Percentiles rank a stretch among this genome's conserved stretches.
These are phyloP conservation scores for Agrochola macilenta DNA, from an alignment of 2,888 invertebrate species.

Conservation along the genomic window DNA sequence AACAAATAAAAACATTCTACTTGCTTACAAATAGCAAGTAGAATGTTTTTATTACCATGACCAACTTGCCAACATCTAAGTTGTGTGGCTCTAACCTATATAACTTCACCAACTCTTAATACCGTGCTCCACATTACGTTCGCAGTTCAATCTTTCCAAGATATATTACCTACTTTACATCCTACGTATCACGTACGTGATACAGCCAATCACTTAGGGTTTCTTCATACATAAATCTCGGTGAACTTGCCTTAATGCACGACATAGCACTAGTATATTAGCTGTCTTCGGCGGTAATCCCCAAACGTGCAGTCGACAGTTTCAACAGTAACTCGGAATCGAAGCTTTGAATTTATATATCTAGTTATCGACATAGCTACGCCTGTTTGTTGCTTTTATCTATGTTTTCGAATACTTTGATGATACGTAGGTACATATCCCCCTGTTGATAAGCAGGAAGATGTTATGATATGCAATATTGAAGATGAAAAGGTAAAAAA, in stretches of 20 bases:
- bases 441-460: constrained; percentile 51
- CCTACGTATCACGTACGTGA: constrained; percentile 21
- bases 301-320: constrained; percentile 64
- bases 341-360: constrained; percentile 45
- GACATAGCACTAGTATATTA: constrained; percentile 67
- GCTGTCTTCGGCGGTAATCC: constrained; percentile 70
- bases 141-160: constrained; percentile 24
- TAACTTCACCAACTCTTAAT: constrained; percentile 1
- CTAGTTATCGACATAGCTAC: background rate
- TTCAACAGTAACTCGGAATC: constrained; percentile 46
- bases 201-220: constrained; percentile 64
- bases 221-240: constrained; percentile 68
- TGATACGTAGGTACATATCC: constrained; percentile 11
- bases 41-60: background rate
- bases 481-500: constrained; percentile 59
- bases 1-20: no score
- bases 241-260: constrained; percentile 54
- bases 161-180: constrained; percentile 33
- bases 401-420: constrained; percentile 32
- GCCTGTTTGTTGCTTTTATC: constrained; percentile 20
- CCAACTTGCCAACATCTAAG: background rate
- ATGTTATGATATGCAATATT: constrained; percentile 52
- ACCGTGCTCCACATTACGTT: background rate
- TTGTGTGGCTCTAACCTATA: background rate
- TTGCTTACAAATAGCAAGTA: no score